A percentile compares a stretch with the other conserved stretches of the same genome.
These are phyloP conservation scores for Chelonus formosanus DNA, from an alignment of 2,888 invertebrate genomes.

Conservation along the genomic window DNA sequence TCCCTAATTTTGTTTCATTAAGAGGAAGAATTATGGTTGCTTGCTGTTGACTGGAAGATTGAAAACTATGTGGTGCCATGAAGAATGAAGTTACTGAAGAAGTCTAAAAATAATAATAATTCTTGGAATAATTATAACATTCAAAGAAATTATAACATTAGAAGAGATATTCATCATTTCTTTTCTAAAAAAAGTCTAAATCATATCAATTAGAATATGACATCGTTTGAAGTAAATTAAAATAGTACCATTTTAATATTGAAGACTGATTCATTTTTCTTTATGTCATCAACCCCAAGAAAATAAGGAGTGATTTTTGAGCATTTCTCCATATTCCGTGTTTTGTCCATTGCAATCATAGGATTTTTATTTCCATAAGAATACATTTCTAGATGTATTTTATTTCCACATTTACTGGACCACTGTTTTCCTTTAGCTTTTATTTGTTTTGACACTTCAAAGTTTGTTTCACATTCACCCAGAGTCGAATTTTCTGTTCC, in stretches of 20 bases:
- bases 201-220: no score
- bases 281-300: conserved; percentile 22
- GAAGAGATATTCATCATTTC: no score
- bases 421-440: conserved; percentile 20
- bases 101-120: no score
- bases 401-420: conserved; percentile 25
- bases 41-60: no score
- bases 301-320: conserved; percentile 27
- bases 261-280: neutral
- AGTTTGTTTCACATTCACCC: conserved; percentile 27
- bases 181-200: no score
- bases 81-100: no score
- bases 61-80: no score
- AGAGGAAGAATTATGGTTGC: no score
- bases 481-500: conserved; percentile 23
- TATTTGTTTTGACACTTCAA: conserved; percentile 25
- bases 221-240: no score
- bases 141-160: no score
- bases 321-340: conserved; percentile 32
- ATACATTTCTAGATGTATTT: conserved; percentile 28
- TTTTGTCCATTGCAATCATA: conserved; percentile 36
- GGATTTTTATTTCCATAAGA: conserved; percentile 27
- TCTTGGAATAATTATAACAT: no score
- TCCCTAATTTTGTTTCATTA: no score
- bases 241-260: conserved; percentile 13